Conservation (phyloP, 2,113 vertebrate genomes). For the Gymnogyps californianus region DNA sequence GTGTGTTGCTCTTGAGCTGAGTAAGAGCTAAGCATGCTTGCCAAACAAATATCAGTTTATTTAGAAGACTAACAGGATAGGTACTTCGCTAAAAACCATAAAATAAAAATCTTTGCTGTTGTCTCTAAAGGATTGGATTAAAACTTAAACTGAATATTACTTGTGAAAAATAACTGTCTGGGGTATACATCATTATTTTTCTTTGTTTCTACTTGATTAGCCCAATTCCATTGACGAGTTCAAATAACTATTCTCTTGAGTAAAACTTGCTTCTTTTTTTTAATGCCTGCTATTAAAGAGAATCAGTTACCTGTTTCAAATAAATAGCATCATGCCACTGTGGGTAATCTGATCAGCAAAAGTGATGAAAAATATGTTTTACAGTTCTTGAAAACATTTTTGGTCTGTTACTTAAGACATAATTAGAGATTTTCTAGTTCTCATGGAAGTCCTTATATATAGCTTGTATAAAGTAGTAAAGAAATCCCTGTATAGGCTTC, state of each 20-base stretch:
- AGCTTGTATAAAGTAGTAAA: not conserved
- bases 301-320: not conserved
- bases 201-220: constrained; percentile 40
- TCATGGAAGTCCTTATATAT: not conserved
- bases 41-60: not conserved
- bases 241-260: constrained; percentile 25
- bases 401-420: not conserved
- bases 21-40: not conserved
- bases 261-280: not conserved
- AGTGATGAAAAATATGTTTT: not conserved
- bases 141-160: not conserved
- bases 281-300: not conserved
- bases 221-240: not conserved
- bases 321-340: not conserved
- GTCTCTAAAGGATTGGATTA: not conserved
- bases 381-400: not conserved
- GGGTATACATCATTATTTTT: constrained; percentile 29
- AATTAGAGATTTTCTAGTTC: not conserved
- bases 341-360: not conserved
- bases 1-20: not conserved
- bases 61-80: not conserved
- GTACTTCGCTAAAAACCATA: not conserved
- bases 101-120: not conserved
- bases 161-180: constrained; percentile 37
- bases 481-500: not conserved